These are phyloP conservation scores for Celastrina argiolus DNA, from an alignment of 2,888 invertebrate species.

Conservation along the genomic window DNA sequence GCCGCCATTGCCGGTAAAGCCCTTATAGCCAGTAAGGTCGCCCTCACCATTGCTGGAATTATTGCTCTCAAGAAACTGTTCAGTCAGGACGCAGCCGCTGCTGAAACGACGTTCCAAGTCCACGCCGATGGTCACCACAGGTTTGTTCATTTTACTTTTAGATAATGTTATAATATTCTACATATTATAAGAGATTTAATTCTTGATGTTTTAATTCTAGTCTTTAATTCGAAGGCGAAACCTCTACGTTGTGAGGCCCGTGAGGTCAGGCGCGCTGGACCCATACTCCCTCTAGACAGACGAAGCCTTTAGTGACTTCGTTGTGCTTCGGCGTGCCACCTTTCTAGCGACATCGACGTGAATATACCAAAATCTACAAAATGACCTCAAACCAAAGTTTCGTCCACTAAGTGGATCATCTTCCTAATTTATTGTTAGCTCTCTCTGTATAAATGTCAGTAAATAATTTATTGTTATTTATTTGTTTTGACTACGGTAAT, in stretches of 20 bases:
- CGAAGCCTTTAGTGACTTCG: slow-evolving; percentile 49
- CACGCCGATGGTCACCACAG: slow-evolving; percentile 83
- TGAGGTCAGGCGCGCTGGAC: slow-evolving; percentile 73
- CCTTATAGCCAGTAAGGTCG: slow-evolving; percentile 84
- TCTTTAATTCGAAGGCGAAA: slow-evolving; percentile 80
- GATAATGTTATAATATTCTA: neutral
- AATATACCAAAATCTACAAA: slow-evolving; percentile 49
- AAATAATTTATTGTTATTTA: slow-evolving; percentile 75
- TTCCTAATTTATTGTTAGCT: slow-evolving; percentile 55
- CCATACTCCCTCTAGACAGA: slow-evolving; percentile 80
- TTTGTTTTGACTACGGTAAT: slow-evolving; percentile 70
- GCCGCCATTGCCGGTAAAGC: slow-evolving; percentile 85
- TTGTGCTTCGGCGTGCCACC: slow-evolving; percentile 41
- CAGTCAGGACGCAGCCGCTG: slow-evolving; percentile 80
- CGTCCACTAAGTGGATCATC: slow-evolving; percentile 54
- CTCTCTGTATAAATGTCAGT: slow-evolving; percentile 67
- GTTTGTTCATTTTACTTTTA: slow-evolving; percentile 43
- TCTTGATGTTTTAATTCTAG: slow-evolving; percentile 68
- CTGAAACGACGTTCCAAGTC: slow-evolving; percentile 82
- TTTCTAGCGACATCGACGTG: slow-evolving; percentile 33
- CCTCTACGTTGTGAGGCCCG: slow-evolving; percentile 80
- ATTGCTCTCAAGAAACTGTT: slow-evolving; percentile 85
- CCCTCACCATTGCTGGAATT: slow-evolving; percentile 83
- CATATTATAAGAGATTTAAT: slow-evolving; percentile 41
- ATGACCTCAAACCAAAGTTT: slow-evolving; percentile 72